Conservation (phyloP, 2,797 vertebrate genomes). For the Myotis vivesi region DNA sequence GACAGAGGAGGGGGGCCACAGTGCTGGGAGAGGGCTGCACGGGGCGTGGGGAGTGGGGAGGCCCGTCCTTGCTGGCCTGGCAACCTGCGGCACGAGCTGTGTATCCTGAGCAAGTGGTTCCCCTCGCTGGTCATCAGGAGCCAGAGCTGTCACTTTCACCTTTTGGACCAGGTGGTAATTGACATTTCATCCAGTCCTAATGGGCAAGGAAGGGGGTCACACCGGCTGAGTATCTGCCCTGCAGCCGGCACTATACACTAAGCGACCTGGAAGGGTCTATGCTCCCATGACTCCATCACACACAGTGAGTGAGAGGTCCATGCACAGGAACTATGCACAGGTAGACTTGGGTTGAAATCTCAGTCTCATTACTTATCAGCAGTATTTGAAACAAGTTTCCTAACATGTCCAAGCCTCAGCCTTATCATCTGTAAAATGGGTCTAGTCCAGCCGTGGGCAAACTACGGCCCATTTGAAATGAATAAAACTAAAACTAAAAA, state of each 20-base stretch:
- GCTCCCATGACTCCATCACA: not conserved
- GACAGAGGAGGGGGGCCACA: accelerated
- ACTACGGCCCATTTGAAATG: too few species aligned
- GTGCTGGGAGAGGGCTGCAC: not conserved
- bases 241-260: not conserved
- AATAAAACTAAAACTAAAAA: too few species aligned
- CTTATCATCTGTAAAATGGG: conserved; percentile 45
- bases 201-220: not conserved
- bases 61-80: not conserved
- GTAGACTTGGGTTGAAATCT: not conserved
- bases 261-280: not conserved
- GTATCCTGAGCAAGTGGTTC: not conserved
- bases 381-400: not conserved
- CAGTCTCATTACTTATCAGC: not conserved
- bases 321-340: not conserved
- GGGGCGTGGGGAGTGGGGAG: not conserved
- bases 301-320: not conserved
- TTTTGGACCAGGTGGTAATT: not conserved
- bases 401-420: not conserved
- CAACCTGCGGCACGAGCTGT: too few species aligned
- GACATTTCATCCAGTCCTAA: not conserved
- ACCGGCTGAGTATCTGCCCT: not conserved
- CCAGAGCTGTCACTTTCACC: not conserved
- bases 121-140: not conserved
- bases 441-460: too few species aligned